A percentile compares a stretch with the other conserved stretches of the same genome.
Evolutionary conservation across 35 echinoderm and acorn worm species (phyloP).

Genomic region (Eucidaris tribuloides): DNA sequence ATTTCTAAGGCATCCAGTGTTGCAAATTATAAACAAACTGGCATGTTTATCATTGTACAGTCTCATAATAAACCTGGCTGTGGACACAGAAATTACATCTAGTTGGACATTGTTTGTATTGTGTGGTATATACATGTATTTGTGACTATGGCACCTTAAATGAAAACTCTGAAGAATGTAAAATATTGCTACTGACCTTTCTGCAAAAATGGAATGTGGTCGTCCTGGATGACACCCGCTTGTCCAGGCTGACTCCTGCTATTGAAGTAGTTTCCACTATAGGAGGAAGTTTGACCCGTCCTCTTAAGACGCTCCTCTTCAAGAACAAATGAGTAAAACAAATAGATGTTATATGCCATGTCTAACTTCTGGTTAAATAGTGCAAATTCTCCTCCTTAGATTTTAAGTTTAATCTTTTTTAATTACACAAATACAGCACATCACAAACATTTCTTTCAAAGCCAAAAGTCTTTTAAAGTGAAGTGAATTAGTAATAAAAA

Average conservation of each 20-base stretch:
- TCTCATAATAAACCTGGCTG: neutral
- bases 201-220: slow-evolving; percentile 78
- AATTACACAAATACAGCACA: no score
- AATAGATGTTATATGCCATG: no score
- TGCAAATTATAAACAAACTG: no score
- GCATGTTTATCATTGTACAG: no score
- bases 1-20: no score
- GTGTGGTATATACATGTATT: neutral
- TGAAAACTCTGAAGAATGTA: neutral
- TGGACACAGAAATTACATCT: neutral
- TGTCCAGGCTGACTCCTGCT: neutral
- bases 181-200: slow-evolving; percentile 43
- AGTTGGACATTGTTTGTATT: neutral
- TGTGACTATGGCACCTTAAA: neutral
- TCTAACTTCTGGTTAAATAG: no score
- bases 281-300: neutral
- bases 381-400: no score
- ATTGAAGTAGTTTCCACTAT: slow-evolving; percentile 9
- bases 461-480: no score
- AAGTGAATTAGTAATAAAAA: no score
- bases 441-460: no score
- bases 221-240: slow-evolving; percentile 55
- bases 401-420: no score
- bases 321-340: no score
- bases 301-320: slow-evolving; percentile 11